Evolutionary conservation across 2,888 invertebrate genomes (phyloP).

Genomic region (Drosophila affinis): DNA sequence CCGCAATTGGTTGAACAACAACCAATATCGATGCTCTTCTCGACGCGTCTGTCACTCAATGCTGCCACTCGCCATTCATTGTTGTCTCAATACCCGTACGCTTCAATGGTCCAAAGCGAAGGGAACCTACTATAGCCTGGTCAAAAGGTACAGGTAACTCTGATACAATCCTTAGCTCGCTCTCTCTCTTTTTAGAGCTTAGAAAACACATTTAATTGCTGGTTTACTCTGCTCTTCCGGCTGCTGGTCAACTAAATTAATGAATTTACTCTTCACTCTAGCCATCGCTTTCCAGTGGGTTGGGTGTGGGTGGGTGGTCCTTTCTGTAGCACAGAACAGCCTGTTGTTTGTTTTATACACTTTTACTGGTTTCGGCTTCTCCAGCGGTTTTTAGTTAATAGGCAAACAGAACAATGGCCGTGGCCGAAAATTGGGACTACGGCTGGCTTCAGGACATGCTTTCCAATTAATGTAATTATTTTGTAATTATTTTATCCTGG

Average conservation of each 20-base stretch:
- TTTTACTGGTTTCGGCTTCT: constrained; percentile 13
- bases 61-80: constrained; percentile 38
- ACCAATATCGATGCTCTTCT: constrained; percentile 35
- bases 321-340: neutral
- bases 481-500: constrained; percentile 15
- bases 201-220: constrained; percentile 42
- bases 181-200: constrained; percentile 15
- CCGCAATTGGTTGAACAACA: constrained; percentile 62
- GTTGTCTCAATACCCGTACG: constrained; percentile 42
- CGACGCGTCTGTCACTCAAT: constrained; percentile 49
- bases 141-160: constrained; percentile 7
- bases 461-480: constrained; percentile 40
- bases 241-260: constrained; percentile 45
- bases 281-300: constrained; percentile 2
- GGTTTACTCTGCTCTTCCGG: constrained; percentile 41
- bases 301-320: too few species aligned
- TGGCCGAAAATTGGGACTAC: neutral
- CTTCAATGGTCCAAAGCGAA: constrained; percentile 52
- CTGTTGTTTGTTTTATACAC: constrained; percentile 21
- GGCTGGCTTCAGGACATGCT: neutral
- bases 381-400: constrained; percentile 39
- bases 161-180: constrained; percentile 1
- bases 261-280: constrained; percentile 15
- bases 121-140: constrained; percentile 11
- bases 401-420: constrained; percentile 30